A percentile compares a stretch with the other conserved stretches of the same genome.
phyloP scores from a whole-genome alignment of 2,113 vertebrate genomes.

The Eulacestoma nigropectus region DNA sequence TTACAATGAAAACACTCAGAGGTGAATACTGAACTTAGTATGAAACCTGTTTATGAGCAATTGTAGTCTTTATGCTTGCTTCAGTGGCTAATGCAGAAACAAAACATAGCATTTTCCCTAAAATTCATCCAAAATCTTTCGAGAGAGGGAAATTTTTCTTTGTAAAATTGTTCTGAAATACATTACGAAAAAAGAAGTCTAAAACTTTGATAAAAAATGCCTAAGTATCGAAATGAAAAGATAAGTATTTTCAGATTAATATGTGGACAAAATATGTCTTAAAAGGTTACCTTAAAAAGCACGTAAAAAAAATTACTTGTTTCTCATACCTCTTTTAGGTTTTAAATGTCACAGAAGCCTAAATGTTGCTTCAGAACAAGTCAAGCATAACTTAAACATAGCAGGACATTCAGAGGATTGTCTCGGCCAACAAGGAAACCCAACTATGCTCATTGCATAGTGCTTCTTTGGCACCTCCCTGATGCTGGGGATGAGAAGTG shows the following conservation, averaged over 20 bases:
- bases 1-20: neutral
- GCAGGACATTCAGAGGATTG: neutral
- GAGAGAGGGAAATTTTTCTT: neutral
- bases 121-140: neutral
- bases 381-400: neutral
- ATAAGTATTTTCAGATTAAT: neutral
- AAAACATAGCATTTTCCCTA: neutral
- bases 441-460: fast-evolving
- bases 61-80: neutral
- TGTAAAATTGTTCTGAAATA: neutral
- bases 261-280: neutral
- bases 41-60: neutral
- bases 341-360: neutral
- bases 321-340: neutral
- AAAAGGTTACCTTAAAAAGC: neutral
- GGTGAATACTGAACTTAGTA: neutral
- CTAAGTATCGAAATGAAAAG: neutral
- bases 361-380: neutral
- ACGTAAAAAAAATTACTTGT: neutral
- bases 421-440: neutral
- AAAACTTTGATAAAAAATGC: neutral
- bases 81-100: neutral
- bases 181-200: neutral
- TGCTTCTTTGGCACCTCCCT: neutral
- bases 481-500: neutral